Conservation (phyloP, 2,113 vertebrate genomes). For the Suricata suricatta region DNA sequence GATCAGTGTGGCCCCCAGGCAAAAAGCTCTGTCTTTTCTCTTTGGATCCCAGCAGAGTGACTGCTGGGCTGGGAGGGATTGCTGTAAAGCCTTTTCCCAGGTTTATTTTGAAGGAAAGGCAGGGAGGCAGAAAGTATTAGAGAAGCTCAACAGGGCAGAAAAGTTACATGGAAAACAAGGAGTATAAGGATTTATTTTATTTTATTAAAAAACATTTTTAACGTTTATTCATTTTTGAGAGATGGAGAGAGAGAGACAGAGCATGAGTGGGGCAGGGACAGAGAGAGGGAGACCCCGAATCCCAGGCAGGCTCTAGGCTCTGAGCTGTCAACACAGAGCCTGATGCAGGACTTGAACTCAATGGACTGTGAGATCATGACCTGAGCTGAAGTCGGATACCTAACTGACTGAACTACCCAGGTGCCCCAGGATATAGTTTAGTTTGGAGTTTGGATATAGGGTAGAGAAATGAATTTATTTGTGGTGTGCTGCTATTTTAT, state of each 20-base stretch:
- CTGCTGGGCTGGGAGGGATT: background rate
- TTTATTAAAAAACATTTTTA: too few species aligned
- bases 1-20: constrained; percentile 23
- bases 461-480: constrained; percentile 2
- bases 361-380: too few species aligned
- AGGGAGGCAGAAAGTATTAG: background rate
- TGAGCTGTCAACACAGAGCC: too few species aligned
- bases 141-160: constrained; percentile 13
- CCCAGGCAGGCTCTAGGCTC: too few species aligned
- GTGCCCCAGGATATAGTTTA: background rate
- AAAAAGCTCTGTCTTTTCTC: constrained; percentile 43
- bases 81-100: background rate
- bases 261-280: too few species aligned
- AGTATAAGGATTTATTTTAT: background rate
- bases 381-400: too few species aligned
- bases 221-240: too few species aligned
- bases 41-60: background rate
- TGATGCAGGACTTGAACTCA: too few species aligned
- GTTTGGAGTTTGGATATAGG: background rate
- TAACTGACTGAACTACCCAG: too few species aligned
- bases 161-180: background rate
- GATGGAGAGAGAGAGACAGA: too few species aligned
- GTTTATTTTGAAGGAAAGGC: constrained; percentile 35
- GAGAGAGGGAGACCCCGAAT: too few species aligned
- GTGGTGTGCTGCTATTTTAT: background rate